Conservation (phyloP, 2,797 vertebrate species). For the Pipistrellus pygmaeus region DNA sequence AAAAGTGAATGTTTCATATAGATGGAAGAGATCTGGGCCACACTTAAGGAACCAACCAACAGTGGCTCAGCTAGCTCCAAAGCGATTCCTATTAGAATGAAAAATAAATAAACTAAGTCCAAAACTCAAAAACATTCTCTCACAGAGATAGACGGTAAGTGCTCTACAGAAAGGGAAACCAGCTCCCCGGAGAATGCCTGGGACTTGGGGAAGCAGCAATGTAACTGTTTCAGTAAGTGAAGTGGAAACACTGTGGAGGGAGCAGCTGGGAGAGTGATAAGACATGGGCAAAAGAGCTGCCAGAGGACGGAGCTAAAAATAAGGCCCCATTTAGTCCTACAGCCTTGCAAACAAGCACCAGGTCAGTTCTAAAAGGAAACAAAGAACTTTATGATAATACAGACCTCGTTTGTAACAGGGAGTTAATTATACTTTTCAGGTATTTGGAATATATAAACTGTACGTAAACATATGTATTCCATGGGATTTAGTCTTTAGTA, state of each 20-base stretch:
- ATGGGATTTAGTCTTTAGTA: conserved; percentile 35
- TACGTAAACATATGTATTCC: background rate
- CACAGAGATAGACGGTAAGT: conserved; percentile 85
- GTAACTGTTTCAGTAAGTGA: conserved; percentile 76
- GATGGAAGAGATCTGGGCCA: conserved; percentile 73
- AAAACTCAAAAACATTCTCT: conserved; percentile 79
- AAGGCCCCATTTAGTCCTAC: conserved; percentile 15
- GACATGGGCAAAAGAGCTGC: conserved; percentile 39
- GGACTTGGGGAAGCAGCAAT: conserved; percentile 81
- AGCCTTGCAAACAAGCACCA: conserved; percentile 38
- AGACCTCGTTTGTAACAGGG: conserved; percentile 68
- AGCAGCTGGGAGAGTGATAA: conserved; percentile 54
- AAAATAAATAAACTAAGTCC: conserved; percentile 81
- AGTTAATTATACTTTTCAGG: conserved; percentile 76
- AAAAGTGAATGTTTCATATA: conserved; percentile 80
- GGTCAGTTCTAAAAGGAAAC: conserved; percentile 52
- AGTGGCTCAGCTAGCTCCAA: conserved; percentile 77
- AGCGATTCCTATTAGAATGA: conserved; percentile 80
- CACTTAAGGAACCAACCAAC: conserved; percentile 73
- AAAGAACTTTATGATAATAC: conserved; percentile 53
- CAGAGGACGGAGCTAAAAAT: background rate
- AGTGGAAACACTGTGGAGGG: conserved; percentile 76
- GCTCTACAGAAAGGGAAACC: conserved; percentile 83
- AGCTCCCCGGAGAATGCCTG: conserved; percentile 81
- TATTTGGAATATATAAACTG: conserved; percentile 72